Base-by-base conservation (phyloP, 2,113 vertebrate species). In the Paedocypris sp. region DNA sequence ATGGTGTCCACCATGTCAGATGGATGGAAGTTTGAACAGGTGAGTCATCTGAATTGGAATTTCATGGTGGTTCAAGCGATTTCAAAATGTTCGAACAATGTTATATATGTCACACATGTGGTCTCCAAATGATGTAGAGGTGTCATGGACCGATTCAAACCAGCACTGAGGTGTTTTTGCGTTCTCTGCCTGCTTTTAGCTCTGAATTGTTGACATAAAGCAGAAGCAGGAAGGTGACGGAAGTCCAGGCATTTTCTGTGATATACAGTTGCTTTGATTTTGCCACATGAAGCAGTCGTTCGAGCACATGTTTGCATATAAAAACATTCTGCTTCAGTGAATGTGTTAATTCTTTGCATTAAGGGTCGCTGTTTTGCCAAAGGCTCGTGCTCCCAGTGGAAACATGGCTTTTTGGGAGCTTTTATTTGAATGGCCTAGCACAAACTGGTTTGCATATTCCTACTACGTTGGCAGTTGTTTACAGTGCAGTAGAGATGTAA, bases 1-100 rank as follows among this genome's bases (percentile, higher is more conserved):
- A 98, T 99, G 95, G 94, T 99, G 68, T 99, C 95, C 12, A 99
- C 95, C 50, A 98, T 99, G 95, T 99, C 95, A 0, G 95, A 99
- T 1, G 95, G 95, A 74, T 99, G 95, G 95, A 97, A 93, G 81
- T 99, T 99, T 59, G 95, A 99, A 64, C 95, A 99, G 92, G 95
- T 98, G 84, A 58, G 20, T 22, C n/a, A n/a, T n/a, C n/a, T n/a
- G n/a, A n/a, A n/a, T n/a, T n/a, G n/a, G n/a, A n/a, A n/a, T n/a
- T n/a, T n/a, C n/a, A n/a, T n/a, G n/a, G n/a, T n/a, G n/a, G n/a
- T n/a, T n/a, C n/a, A n/a, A n/a, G n/a, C n/a, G n/a, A n/a, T n/a
- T n/a, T n/a, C n/a, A n/a, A n/a, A n/a, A n/a, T n/a, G n/a, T n/a
- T n/a, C n/a, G n/a, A n/a, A n/a, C n/a, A n/a, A n/a, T n/a, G n/a